Evolutionary conservation across 2,113 vertebrate species (phyloP), one percentile per base, ranked within the genome.

Genomic region (Nerophis lumbriciformis): DNA sequence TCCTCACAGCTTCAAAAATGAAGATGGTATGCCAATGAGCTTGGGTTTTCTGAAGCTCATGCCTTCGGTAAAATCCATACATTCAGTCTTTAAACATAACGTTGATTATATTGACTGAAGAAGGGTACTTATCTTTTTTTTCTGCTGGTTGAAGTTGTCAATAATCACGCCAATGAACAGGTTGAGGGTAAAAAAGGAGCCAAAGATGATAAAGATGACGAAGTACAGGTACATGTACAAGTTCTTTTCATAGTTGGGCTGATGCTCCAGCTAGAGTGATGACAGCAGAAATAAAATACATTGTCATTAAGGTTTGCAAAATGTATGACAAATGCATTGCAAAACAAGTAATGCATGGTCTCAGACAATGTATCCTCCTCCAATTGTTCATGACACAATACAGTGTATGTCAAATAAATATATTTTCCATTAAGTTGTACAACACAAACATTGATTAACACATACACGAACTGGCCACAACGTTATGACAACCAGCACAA

Each of bases 101-200:
- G 12, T 11, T 19, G 13, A 5, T 11, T 12, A 16, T 36, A 13
- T 59, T 28, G 6, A 39, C 38, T 11, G 4, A 44, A 39, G 5
- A 58, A 52, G 59, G 74, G 86, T 85, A 97, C 97, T 98, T 91
- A 99, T 99, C 97, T 99, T 99, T 83, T 98, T 99, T 88, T 99
- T 99, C 79, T 99, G 96, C 87, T 99, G 97, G 81, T 99, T 99
- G 91, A 99, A 99, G 86, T 99, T 99, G 88, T 99, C 97, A 63
- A 99, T 99, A 88, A 99, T 97, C 81, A 99, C 97, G 65, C 97
- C 97, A 77, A 99, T 98, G 84, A 99, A 99, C 58, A 99, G 90
- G 78, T 99, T 99, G 66, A 99, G 88, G 48, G 97, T 99, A 84
- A 99, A 99, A 88, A 99, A 99, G 0, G 97, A 94, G 66, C 97